phyloP scores from a whole-genome alignment of 2,797 vertebrate species.

The Falco novaeseelandiae region DNA sequence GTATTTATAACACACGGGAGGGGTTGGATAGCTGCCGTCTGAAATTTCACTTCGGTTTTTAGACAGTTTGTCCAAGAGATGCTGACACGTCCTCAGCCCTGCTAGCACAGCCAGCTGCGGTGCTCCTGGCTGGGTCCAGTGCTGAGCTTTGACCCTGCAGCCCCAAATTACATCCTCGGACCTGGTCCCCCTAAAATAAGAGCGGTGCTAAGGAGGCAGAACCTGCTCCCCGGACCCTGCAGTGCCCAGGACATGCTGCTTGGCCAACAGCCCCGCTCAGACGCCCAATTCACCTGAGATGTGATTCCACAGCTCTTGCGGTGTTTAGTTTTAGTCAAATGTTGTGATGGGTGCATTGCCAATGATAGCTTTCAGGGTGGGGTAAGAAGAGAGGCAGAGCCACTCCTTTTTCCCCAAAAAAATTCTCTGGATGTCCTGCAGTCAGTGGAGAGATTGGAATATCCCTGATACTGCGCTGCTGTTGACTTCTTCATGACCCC shows the following conservation, averaged over 20 bases:
- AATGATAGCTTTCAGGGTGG: background rate
- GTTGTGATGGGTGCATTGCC: background rate
- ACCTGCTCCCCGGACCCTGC: accelerated
- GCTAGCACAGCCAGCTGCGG: background rate
- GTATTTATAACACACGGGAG: background rate
- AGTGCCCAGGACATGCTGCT: background rate
- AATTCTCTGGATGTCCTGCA: background rate
- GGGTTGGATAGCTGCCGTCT: background rate
- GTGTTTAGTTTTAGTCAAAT: background rate
- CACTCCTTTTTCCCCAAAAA: background rate
- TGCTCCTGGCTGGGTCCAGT: background rate
- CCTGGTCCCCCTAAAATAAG: background rate
- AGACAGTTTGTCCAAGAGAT: background rate
- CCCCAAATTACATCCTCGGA: background rate
- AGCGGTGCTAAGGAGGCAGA: background rate
- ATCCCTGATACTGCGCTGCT: background rate
- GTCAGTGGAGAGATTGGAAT: background rate
- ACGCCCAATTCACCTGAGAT: background rate
- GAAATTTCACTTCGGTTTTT: background rate
- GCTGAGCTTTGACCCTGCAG: background rate
- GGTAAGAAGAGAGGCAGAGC: background rate
- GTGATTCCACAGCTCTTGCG: background rate
- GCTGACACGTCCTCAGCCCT: accelerated
- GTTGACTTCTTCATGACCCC: background rate
- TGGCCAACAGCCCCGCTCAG: background rate